Evolutionary conservation across 30 jellyfish, hydroid and myxozoan species (phyloP).

Genomic region (Cassiopea xamachana): DNA sequence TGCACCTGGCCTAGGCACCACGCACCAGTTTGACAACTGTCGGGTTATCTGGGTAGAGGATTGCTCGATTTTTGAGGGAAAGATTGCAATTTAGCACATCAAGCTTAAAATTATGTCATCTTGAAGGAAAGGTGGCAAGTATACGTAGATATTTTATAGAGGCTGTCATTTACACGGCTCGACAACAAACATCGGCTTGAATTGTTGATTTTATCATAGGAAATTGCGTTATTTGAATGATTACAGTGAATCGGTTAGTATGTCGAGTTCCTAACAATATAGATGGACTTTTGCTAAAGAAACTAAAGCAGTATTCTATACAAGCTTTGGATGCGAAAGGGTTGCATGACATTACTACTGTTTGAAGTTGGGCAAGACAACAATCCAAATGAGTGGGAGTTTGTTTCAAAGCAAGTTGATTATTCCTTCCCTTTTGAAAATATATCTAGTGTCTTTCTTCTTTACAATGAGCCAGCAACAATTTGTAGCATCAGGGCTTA

Average conservation of each 20-base stretch:
- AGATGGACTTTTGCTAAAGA: not conserved
- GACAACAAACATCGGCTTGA: no score
- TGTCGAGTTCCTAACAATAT: not conserved
- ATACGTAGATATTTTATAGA: not conserved
- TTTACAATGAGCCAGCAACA: not conserved
- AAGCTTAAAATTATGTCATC: not conserved
- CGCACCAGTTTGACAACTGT: not conserved
- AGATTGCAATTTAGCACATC: not conserved
- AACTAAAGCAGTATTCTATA: no score
- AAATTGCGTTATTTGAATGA: no score
- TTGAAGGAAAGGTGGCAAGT: not conserved
- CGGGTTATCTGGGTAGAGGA: not conserved
- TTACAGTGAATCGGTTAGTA: not conserved
- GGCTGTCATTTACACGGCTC: not conserved
- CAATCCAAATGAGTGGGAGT: not conserved
- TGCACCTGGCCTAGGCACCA: slow-evolving; percentile 19
- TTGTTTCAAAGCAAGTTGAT: not conserved
- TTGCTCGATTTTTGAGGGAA: not conserved
- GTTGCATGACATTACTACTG: not conserved
- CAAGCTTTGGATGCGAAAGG: not conserved
- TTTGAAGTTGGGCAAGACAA: not conserved
- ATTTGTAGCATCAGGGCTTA: slow-evolving; percentile 9
- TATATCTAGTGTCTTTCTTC: not conserved
- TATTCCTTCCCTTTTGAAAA: not conserved
- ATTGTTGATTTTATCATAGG: no score